A percentile compares a stretch with the other conserved stretches of the same genome.
Evolutionary conservation across 2,888 invertebrate genomes (phyloP).

Genomic region (Odontocerum albicorne): DNA sequence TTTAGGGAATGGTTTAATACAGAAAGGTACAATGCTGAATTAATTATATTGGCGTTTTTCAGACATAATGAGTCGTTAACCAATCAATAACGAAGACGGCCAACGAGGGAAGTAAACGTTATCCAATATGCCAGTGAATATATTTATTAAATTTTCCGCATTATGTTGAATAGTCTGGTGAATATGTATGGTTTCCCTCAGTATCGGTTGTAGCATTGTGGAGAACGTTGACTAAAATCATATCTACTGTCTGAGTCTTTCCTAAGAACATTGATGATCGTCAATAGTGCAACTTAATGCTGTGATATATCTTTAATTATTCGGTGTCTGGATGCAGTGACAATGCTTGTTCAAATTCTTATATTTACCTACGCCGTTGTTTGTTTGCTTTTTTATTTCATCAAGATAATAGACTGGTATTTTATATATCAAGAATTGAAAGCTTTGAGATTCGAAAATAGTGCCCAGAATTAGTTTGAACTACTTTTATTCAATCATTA

Average conservation of each 20-base stretch:
- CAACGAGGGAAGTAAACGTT: not conserved
- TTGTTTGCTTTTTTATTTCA: conserved; percentile 54
- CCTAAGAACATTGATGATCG: too few relatives aligned
- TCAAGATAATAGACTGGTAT: conserved; percentile 49
- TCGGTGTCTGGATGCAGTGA: too few relatives aligned
- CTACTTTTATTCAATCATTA: not conserved
- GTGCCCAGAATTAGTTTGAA: not conserved
- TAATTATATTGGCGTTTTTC: too few relatives aligned
- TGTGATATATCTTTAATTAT: too few relatives aligned
- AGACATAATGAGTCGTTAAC: not conserved
- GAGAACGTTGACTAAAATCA: conserved; percentile 4
- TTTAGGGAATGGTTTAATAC: too few relatives aligned
- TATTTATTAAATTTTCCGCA: conserved; percentile 35
- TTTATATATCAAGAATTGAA: conserved; percentile 32
- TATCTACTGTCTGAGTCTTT: too few relatives aligned
- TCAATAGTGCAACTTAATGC: too few relatives aligned
- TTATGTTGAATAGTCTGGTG: conserved; percentile 24
- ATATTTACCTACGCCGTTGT: conserved; percentile 57
- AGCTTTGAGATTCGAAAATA: conserved; percentile 8
- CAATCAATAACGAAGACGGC: not conserved
- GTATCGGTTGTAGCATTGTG: conserved; percentile 8
- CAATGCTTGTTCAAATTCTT: conserved; percentile 56
- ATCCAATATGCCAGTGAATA: conserved; percentile 14
- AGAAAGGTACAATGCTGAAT: too few relatives aligned
- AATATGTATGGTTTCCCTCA: conserved; percentile 33